Conservation (phyloP, 2,888 invertebrate species). For the Coremacera marginata region DNA sequence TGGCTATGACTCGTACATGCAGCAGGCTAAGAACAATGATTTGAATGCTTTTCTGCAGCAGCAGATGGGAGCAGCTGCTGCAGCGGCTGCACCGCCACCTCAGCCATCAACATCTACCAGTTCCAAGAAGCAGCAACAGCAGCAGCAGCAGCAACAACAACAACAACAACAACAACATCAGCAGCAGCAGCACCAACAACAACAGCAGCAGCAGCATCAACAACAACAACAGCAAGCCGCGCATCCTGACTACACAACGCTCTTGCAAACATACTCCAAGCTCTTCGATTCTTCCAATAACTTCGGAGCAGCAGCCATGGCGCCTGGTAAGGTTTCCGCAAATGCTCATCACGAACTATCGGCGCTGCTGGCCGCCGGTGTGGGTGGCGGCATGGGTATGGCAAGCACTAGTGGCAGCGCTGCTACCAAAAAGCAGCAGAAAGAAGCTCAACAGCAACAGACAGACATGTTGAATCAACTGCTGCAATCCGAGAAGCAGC, state of each 20-base stretch:
- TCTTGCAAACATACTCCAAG: slow-evolving; percentile 67
- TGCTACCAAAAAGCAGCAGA: slow-evolving; percentile 57
- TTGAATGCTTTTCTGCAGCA: slow-evolving; percentile 66
- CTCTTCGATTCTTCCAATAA: slow-evolving; percentile 65
- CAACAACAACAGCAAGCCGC: slow-evolving; percentile 55
- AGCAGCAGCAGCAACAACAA: slow-evolving; percentile 52
- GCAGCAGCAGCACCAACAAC: slow-evolving; percentile 49
- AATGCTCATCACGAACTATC: slow-evolving; percentile 63
- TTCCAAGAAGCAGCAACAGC: slow-evolving; percentile 46
- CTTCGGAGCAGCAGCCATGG: slow-evolving; percentile 59
- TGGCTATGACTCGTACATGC: slow-evolving; percentile 68
- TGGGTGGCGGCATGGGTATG: slow-evolving; percentile 48
- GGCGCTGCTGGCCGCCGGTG: slow-evolving; percentile 61
- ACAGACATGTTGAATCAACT: slow-evolving; percentile 67
- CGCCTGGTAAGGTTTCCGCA: slow-evolving; percentile 52
- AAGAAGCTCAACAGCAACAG: slow-evolving; percentile 53
- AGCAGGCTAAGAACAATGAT: slow-evolving; percentile 64
- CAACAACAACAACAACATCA: slow-evolving; percentile 45
- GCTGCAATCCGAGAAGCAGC: slow-evolving; percentile 66
- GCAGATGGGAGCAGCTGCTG: slow-evolving; percentile 64
- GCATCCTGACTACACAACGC: slow-evolving; percentile 63
- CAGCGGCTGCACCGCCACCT: slow-evolving; percentile 56
- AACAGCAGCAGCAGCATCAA: slow-evolving; percentile 59
- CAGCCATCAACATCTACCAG: slow-evolving; percentile 49
- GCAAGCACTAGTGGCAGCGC: slow-evolving; percentile 23